A percentile compares a stretch with the other conserved stretches of the same genome.
phyloP scores from a whole-genome alignment of 2,888 invertebrate genomes.

The Amphimallon solstitiale region DNA sequence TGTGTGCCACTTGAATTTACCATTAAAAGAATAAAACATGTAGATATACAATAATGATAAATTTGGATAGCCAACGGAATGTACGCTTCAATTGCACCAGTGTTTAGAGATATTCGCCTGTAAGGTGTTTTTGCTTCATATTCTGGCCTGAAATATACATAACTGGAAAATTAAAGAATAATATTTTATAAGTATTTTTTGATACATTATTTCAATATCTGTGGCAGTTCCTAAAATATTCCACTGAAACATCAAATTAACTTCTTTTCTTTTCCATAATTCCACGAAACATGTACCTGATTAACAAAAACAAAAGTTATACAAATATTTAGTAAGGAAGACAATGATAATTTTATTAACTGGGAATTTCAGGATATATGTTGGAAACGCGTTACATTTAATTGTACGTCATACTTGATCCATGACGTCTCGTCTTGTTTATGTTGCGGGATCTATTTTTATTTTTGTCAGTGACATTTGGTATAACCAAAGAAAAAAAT shows the following conservation, averaged over 20 bases:
- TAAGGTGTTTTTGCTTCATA: constrained; percentile 28
- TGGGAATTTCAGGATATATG: too few species aligned
- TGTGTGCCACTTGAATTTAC: too few species aligned
- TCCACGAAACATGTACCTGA: constrained; percentile 48
- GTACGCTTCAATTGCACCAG: constrained; percentile 31
- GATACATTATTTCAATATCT: constrained; percentile 26
- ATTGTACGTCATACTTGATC: too few species aligned
- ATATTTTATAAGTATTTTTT: not conserved
- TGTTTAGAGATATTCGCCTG: constrained; percentile 16
- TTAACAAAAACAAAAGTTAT: constrained; percentile 38
- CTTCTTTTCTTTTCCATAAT: constrained; percentile 54
- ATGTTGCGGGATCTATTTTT: too few species aligned
- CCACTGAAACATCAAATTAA: constrained; percentile 54
- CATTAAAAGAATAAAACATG: not conserved
- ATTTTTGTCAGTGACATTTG: too few species aligned
- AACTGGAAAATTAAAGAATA: not conserved
- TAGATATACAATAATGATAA: constrained; percentile 7
- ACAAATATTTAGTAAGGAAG: too few species aligned
- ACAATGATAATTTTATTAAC: too few species aligned
- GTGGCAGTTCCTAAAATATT: constrained; percentile 47
- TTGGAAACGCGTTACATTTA: too few species aligned
- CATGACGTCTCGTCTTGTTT: too few species aligned
- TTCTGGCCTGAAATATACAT: constrained; percentile 30
- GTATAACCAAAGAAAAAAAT: too few species aligned
- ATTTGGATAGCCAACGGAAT: constrained; percentile 14